These are phyloP conservation scores for Nettapus auritus DNA, from an alignment of 2,113 vertebrate genomes.

Conservation along the genomic window DNA sequence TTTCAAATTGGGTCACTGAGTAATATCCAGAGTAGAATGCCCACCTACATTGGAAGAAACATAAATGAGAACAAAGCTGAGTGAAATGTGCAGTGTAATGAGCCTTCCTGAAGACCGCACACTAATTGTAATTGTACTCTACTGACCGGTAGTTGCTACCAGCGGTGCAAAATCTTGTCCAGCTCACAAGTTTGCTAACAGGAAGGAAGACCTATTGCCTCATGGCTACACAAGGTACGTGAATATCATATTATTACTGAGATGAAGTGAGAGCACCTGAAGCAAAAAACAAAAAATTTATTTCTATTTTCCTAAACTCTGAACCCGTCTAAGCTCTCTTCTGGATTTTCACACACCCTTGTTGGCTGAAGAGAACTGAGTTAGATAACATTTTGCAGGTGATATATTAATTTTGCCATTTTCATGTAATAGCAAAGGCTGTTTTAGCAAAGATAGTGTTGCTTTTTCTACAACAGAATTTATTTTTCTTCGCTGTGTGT, in stretches of 20 bases:
- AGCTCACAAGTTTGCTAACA: neutral
- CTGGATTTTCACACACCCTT: neutral
- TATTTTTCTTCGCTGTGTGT: neutral
- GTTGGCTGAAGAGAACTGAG: neutral
- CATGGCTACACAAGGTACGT: neutral
- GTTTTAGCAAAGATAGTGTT: neutral
- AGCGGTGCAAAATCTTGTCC: neutral
- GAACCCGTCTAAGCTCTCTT: neutral
- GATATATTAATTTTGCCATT: neutral
- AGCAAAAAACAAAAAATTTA: neutral
- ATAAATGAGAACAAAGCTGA: neutral
- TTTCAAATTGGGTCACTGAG: neutral
- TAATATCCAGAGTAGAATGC: neutral
- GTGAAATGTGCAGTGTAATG: neutral
- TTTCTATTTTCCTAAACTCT: neutral
- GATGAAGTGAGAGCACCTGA: neutral
- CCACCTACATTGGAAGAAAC: neutral
- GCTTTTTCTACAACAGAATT: neutral
- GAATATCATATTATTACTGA: neutral
- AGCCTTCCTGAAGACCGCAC: neutral
- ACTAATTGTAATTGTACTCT: neutral
- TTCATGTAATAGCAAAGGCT: neutral
- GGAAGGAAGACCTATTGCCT: neutral
- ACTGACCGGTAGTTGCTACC: no score
- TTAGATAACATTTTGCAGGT: neutral